A percentile compares a stretch with the other conserved stretches of the same genome.
Conservation (phyloP, 2,797 vertebrate genomes). For the Fringilla coelebs region DNA sequence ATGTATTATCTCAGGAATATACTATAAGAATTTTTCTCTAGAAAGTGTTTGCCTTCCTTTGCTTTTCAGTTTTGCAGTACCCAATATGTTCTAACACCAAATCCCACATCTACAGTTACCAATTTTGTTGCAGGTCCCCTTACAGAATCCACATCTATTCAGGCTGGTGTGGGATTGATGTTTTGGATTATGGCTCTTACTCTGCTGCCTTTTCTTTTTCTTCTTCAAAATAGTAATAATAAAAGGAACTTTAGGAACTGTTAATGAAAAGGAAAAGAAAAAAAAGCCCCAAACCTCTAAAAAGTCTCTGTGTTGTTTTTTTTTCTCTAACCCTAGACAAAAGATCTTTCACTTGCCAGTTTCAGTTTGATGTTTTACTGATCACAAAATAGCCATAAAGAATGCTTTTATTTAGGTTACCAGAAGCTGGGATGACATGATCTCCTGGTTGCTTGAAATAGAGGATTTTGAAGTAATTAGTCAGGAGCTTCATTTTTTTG, state of each 20-base stretch:
- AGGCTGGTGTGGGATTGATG: neutral
- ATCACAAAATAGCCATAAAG: neutral
- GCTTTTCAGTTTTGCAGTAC: neutral
- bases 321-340: neutral
- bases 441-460: neutral
- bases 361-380: neutral
- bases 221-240: neutral
- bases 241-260: neutral
- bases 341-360: neutral
- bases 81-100: neutral
- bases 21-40: neutral
- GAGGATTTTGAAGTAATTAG: neutral
- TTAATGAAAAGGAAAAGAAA: neutral
- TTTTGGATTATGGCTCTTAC: neutral
- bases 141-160: neutral
- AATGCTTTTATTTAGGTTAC: neutral
- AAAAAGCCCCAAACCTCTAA: fast-evolving
- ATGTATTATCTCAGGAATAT: neutral
- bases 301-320: neutral
- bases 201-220: neutral
- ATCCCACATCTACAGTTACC: neutral
- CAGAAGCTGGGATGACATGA: neutral
- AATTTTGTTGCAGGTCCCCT: neutral
- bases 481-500: neutral
- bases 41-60: neutral